Base-by-base conservation (phyloP, 1,140 invertebrate genomes). In the Musca domestica region DNA sequence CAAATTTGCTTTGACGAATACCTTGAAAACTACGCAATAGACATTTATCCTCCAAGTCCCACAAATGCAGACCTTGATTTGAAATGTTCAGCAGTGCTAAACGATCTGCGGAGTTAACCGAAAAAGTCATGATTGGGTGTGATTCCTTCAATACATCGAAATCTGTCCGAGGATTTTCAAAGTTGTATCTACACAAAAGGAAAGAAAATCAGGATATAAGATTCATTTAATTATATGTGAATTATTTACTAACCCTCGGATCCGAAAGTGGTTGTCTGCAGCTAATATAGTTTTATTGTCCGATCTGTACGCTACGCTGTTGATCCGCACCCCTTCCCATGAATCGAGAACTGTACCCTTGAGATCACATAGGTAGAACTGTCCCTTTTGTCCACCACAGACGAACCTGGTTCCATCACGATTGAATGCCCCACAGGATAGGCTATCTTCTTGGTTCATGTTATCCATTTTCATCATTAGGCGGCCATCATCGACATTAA, bases 241-340 rank as follows among this genome's bases (percentile, higher is more conserved):
- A 41, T 2, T 5, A 12, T 41, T 22, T 7, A 66, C 76, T 76
- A 95, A 98, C 72, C 89, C 89, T 71, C 95, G 87, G 74, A 99
- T 95, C 77, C 98, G 88, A 84, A 97, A 92, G 85, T 98, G 96
- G 73, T 95, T 97, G 86, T 99, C 98, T 41, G 98, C 94, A 65
- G 96, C 97, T 69, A 99, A 84, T 69, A 98, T 95, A 48, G 91
- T 92, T 84, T 93, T 93, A 12, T 94, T 95, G 84, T 99, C 97
- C 54, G 85, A 87, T 75, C 92, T 87, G 80, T 92, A 95, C 77
- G 90, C 92, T 52, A 99, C 85, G 83, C 95, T 93, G 83, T 97
- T 96, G 22, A 99, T 95, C 58, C 98, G 87, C 22, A 99, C 95
- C 66, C 97, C 97, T 87, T 99, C 96, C 95, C 96, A 98, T 15